These are phyloP conservation scores for Leptura quadrifasciata DNA, from an alignment of 2,888 invertebrate species.

Conservation along the genomic window DNA sequence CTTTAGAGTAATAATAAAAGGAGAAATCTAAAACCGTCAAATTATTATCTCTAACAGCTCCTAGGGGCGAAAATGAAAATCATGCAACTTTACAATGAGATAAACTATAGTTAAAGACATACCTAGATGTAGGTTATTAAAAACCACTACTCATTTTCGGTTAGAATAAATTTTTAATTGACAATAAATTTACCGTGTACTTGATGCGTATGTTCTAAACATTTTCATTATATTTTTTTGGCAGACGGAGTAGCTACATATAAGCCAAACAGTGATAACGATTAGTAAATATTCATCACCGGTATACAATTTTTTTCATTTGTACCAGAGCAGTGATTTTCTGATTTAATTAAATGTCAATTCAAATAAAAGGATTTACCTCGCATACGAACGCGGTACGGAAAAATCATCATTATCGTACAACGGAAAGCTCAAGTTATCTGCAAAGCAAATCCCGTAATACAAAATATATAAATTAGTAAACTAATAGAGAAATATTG, in stretches of 20 bases:
- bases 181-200: too few species aligned
- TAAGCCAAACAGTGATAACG: slow-evolving; percentile 9
- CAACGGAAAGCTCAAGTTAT: slow-evolving; percentile 24
- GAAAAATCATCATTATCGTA: slow-evolving; percentile 25
- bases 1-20: too few species aligned
- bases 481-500: slow-evolving; percentile 58
- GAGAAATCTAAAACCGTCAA: too few species aligned
- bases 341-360: slow-evolving; percentile 32
- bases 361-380: slow-evolving; percentile 24
- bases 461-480: slow-evolving; percentile 58
- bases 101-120: too few species aligned
- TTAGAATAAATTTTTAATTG: too few species aligned
- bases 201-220: too few species aligned
- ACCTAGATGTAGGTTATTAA: too few species aligned
- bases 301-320: slow-evolving; percentile 1
- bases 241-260: background rate
- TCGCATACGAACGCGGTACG: background rate
- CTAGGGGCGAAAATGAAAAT: too few species aligned
- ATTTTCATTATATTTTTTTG: background rate
- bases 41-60: too few species aligned
- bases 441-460: slow-evolving; percentile 30
- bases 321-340: slow-evolving; percentile 24
- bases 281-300: slow-evolving; percentile 6
- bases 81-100: too few species aligned
- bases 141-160: background rate